Evolutionary conservation across 2,888 invertebrate species (phyloP).

Genomic region (Tolmerus cingulatus): DNA sequence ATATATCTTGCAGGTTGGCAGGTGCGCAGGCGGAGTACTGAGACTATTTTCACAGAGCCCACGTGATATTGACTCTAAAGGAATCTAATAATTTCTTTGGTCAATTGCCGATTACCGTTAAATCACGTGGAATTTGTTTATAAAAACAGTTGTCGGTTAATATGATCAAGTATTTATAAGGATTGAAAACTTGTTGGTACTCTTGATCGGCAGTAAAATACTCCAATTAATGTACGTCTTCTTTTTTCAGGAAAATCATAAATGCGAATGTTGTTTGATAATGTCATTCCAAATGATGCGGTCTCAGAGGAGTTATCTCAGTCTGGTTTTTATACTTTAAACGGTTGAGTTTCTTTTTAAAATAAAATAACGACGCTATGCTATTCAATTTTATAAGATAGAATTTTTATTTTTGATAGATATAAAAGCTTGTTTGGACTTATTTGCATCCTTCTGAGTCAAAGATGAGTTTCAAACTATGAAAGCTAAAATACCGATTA

Average conservation of each 20-base stretch:
- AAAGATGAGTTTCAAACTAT: too few species aligned
- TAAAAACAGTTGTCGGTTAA: background rate
- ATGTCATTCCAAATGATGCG: background rate
- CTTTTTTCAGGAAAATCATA: background rate
- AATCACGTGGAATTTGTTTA: background rate
- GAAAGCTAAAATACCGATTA: too few species aligned
- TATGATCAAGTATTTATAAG: background rate
- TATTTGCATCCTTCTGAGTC: too few species aligned
- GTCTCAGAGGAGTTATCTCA: background rate
- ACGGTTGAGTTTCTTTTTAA: too few species aligned
- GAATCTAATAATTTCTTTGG: background rate
- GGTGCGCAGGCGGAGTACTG: slow-evolving; percentile 16
- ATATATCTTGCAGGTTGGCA: slow-evolving; percentile 15
- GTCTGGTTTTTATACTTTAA: background rate
- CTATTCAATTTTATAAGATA: too few species aligned
- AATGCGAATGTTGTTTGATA: background rate
- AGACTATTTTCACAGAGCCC: background rate
- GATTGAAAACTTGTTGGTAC: background rate
- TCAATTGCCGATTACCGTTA: background rate
- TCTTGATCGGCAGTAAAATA: background rate
- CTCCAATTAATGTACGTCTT: background rate
- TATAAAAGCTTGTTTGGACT: too few species aligned
- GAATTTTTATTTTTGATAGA: too few species aligned
- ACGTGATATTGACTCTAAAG: background rate
- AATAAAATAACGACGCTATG: too few species aligned